Conservation (phyloP, 30 jellyfish, hydroid and myxozoan genomes). For the Aurelia sp. region DNA sequence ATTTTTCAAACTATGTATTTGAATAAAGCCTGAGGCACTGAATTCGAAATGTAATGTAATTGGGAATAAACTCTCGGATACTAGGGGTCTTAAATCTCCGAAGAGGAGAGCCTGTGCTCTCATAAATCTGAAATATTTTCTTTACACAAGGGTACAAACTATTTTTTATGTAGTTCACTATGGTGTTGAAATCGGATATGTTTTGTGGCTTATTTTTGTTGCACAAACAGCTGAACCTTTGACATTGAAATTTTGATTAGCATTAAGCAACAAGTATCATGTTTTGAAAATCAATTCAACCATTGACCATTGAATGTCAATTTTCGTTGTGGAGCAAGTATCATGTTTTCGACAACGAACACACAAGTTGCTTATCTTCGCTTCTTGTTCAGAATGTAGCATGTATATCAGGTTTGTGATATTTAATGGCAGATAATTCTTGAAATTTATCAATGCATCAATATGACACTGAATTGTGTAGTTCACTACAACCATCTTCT, state of each 20-base stretch:
- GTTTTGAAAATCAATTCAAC: background rate
- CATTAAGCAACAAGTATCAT: background rate
- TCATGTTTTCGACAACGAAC: background rate
- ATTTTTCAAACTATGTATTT: slow-evolving; percentile 5
- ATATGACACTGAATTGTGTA: slow-evolving; percentile 9
- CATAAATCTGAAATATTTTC: background rate
- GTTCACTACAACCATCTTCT: slow-evolving; percentile 22
- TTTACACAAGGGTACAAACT: background rate
- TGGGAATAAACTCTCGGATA: background rate
- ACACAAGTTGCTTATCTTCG: background rate
- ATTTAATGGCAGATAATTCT: slow-evolving; percentile 13
- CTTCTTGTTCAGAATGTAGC: slow-evolving; percentile 9
- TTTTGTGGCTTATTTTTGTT: slow-evolving; percentile 6
- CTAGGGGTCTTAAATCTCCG: slow-evolving; percentile 2
- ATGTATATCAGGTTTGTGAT: background rate
- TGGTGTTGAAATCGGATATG: background rate
- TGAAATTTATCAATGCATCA: slow-evolving; percentile 10
- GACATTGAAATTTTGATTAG: background rate
- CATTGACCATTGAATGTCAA: background rate
- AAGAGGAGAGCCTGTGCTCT: background rate
- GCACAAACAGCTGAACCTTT: background rate
- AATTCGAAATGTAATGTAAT: background rate
- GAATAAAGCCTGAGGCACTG: slow-evolving; percentile 8
- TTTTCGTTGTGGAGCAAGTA: background rate
- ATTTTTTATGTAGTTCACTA: background rate